Conservation (phyloP, 1,140 invertebrate genomes). For the Drosophila takahashii region DNA sequence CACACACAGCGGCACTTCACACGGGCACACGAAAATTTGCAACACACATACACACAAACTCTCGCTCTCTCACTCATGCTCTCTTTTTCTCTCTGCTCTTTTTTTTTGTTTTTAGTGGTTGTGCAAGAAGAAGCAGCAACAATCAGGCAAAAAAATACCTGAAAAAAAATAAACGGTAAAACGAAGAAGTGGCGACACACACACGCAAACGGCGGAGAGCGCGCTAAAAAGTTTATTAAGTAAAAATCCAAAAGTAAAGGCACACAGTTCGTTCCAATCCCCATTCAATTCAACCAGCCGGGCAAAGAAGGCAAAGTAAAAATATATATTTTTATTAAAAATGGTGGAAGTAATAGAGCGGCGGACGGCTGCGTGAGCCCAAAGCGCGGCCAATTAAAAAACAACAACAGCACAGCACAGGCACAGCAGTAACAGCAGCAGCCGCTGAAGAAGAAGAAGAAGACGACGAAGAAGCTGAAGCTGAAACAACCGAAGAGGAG, state of each 20-base stretch:
- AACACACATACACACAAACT: slow-evolving; percentile 63
- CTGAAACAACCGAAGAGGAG: slow-evolving; percentile 35
- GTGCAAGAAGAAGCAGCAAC: slow-evolving; percentile 82
- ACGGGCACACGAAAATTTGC: slow-evolving; percentile 56
- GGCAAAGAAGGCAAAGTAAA: slow-evolving; percentile 57
- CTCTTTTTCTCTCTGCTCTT: slow-evolving; percentile 58
- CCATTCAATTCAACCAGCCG: slow-evolving; percentile 21
- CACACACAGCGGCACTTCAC: slow-evolving; percentile 32
- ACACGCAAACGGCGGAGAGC: slow-evolving; percentile 46
- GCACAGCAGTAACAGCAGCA: slow-evolving; percentile 46
- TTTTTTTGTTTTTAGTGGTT: slow-evolving; percentile 81
- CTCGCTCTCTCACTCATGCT: slow-evolving; percentile 52
- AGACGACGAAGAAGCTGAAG: slow-evolving; percentile 32
- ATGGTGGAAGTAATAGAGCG: slow-evolving; percentile 84
- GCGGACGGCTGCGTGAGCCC: slow-evolving; percentile 83
- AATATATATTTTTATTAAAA: slow-evolving; percentile 62
- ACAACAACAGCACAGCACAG: slow-evolving; percentile 62
- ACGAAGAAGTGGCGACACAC: slow-evolving; percentile 80
- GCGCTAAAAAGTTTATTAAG: slow-evolving; percentile 80
- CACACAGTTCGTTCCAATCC: slow-evolving; percentile 62
- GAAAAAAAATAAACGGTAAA: slow-evolving; percentile 84
- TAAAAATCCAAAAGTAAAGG: slow-evolving; percentile 73
- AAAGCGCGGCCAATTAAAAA: slow-evolving; percentile 79
- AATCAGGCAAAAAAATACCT: slow-evolving; percentile 81
- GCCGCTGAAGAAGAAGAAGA: slow-evolving; percentile 42